Conservation (phyloP, 2,888 invertebrate species). For the Orthosia incerta region DNA sequence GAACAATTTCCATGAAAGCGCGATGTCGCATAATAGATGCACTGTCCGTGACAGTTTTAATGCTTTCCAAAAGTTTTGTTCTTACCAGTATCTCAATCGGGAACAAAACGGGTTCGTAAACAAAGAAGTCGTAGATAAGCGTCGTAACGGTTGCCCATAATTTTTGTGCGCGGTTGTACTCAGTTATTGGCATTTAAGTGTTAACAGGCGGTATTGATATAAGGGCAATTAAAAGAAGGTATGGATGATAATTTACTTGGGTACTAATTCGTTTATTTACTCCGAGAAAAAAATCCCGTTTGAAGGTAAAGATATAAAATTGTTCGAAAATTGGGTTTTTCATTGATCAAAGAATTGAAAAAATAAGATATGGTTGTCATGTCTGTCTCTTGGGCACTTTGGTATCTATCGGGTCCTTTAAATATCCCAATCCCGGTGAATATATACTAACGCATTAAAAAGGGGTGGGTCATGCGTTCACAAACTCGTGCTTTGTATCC, state of each 20-base stretch:
- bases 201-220: conserved; percentile 17
- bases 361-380: background rate
- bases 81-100: background rate
- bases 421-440: no score
- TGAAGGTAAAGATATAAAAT: background rate
- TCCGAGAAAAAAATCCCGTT: background rate
- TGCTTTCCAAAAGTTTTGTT: background rate
- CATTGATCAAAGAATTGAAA: background rate
- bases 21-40: background rate
- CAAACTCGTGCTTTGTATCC: no score
- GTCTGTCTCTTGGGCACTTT: background rate
- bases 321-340: background rate
- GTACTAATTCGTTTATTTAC: conserved; percentile 1
- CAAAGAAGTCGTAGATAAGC: background rate
- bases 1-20: no score
- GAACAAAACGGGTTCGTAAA: conserved; percentile 19
- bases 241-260: background rate
- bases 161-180: conserved; percentile 25
- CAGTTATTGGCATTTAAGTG: conserved; percentile 30
- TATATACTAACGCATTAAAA: no score
- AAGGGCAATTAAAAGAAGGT: background rate
- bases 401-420: background rate
- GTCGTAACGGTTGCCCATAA: conserved; percentile 8
- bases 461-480: no score
- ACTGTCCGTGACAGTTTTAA: background rate